A percentile compares a stretch with the other conserved stretches of the same genome.
Conservation (phyloP, 2,888 invertebrate genomes). For the Zygaena filipendulae region DNA sequence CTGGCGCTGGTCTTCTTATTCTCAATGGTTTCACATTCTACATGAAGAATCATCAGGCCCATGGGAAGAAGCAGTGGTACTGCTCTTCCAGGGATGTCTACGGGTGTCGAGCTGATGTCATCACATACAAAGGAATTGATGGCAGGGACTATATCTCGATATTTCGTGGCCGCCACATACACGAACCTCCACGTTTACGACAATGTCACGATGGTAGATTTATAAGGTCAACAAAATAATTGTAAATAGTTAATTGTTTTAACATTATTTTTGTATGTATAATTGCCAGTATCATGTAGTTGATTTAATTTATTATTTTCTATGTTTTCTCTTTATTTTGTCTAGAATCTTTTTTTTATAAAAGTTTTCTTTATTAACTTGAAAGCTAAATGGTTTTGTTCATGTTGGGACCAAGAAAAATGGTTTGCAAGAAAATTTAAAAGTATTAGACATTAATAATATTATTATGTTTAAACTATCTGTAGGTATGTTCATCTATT, state of each 20-base stretch:
- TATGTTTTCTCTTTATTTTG: constrained; percentile 20
- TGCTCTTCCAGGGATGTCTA: constrained; percentile 57
- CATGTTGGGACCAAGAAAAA: too few species aligned
- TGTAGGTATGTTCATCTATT: too few species aligned
- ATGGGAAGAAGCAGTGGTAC: constrained; percentile 62
- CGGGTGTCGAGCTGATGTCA: constrained; percentile 56
- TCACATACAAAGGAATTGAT: constrained; percentile 51
- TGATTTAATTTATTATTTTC: constrained; percentile 19
- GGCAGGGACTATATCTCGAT: constrained; percentile 59
- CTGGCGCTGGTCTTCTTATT: constrained; percentile 51
- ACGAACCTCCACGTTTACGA: constrained; percentile 48
- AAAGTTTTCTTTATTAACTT: constrained; percentile 17
- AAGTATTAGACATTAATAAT: too few species aligned
- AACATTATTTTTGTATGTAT: too few species aligned
- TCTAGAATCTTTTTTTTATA: constrained; percentile 25
- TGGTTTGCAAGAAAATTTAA: too few species aligned
- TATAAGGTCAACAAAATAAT: constrained; percentile 47
- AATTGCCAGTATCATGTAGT: too few species aligned
- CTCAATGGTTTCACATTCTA: constrained; percentile 59
- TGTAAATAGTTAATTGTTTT: constrained; percentile 15
- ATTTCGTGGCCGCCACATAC: constrained; percentile 53
- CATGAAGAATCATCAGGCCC: constrained; percentile 61
- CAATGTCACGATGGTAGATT: constrained; percentile 57
- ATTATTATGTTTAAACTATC: too few species aligned
- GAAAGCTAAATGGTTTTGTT: too few species aligned